Evolutionary conservation across 2,797 vertebrate genomes (phyloP).

Genomic region (Margarornis squamiger): DNA sequence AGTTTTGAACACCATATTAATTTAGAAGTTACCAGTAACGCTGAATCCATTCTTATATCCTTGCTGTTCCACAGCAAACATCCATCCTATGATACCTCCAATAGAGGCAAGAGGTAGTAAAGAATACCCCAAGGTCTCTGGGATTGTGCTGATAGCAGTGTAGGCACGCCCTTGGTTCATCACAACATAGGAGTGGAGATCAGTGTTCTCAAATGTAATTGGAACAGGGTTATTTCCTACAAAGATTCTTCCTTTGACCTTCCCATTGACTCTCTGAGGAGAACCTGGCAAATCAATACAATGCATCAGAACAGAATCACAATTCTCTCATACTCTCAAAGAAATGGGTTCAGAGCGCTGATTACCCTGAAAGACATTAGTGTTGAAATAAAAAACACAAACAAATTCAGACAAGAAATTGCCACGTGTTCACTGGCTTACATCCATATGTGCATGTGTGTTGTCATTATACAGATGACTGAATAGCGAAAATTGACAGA

Average conservation of each 20-base stretch:
- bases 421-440: neutral
- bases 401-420: neutral
- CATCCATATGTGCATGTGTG: fast-evolving
- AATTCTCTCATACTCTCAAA: neutral
- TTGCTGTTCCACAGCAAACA: slow-evolving; percentile 93
- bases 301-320: neutral
- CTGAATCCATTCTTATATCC: slow-evolving; percentile 94
- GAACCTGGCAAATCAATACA: slow-evolving; percentile 79
- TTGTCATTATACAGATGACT: neutral
- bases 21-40: slow-evolving; percentile 82
- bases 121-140: slow-evolving; percentile 82
- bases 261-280: slow-evolving; percentile 94
- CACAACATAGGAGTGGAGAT: slow-evolving; percentile 95
- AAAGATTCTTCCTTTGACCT: slow-evolving; percentile 87
- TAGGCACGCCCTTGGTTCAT: slow-evolving; percentile 94
- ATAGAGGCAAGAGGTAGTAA: slow-evolving; percentile 87
- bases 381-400: neutral
- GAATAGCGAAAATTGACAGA: neutral
- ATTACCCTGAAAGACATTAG: neutral
- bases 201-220: slow-evolving; percentile 83
- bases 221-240: slow-evolving; percentile 82
- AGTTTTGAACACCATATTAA: neutral
- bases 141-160: slow-evolving; percentile 92
- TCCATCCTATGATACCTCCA: slow-evolving; percentile 94
- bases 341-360: fast-evolving